A percentile compares a stretch with the other conserved stretches of the same genome.
Evolutionary conservation across 2,113 vertebrate genomes (phyloP).

Genomic region (Strigops habroptila): DNA sequence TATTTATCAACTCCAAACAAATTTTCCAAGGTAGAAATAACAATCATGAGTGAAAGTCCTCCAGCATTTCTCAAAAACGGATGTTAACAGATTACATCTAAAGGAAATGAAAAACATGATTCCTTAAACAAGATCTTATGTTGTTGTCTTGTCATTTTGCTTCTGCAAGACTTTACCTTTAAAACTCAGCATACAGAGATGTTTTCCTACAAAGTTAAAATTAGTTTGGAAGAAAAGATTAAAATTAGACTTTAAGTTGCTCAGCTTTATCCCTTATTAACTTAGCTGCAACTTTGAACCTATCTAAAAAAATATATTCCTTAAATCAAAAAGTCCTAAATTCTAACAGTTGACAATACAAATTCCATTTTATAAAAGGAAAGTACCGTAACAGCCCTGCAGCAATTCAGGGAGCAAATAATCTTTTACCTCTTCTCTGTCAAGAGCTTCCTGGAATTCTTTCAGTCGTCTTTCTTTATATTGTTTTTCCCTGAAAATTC

Average conservation of each 20-base stretch:
- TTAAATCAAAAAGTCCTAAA: background rate
- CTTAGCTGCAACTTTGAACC: background rate
- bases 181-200: background rate
- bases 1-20: background rate
- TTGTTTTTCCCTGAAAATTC: conserved; percentile 87
- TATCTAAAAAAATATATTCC: background rate
- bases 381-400: background rate
- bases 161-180: background rate
- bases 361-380: background rate
- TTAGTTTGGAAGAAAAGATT: background rate
- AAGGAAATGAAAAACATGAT: background rate
- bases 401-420: background rate
- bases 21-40: background rate
- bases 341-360: background rate
- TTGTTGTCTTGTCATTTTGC: background rate
- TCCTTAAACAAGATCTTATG: background rate
- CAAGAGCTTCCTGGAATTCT: conserved; percentile 87
- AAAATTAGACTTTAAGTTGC: background rate
- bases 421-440: conserved; percentile 84
- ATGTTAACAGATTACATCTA: background rate
- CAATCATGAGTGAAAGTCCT: background rate
- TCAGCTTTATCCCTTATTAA: background rate
- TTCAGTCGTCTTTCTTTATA: conserved; percentile 82
- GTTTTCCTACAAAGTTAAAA: background rate
- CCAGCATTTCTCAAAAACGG: background rate